phyloP scores from a whole-genome alignment of 1,140 invertebrate species.

The Rhagoletis zephyria region DNA sequence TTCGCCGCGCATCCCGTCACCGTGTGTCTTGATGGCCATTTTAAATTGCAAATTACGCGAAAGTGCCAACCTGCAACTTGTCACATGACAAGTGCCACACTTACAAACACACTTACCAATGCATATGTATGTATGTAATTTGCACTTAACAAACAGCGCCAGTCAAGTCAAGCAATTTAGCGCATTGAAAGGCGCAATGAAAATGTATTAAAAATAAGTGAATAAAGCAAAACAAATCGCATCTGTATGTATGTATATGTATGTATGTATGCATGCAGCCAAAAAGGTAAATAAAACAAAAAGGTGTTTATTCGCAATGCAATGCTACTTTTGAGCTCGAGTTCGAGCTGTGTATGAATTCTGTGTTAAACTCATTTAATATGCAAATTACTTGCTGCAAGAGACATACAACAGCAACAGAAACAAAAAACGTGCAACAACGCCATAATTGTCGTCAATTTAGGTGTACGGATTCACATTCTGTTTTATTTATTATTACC shows the following conservation, averaged over 20 bases:
- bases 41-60: conserved; percentile 44
- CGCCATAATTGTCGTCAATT: neutral
- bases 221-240: conserved; percentile 6
- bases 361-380: conserved; percentile 39
- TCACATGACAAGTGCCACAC: conserved; percentile 42
- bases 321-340: neutral
- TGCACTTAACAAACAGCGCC: conserved; percentile 26
- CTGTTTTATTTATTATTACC: neutral
- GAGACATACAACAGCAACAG: too few relatives aligned
- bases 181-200: conserved; percentile 17
- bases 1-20: neutral
- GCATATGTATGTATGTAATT: conserved; percentile 36
- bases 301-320: neutral
- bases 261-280: neutral
- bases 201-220: neutral
- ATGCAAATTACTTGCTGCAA: conserved; percentile 28
- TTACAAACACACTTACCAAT: conserved; percentile 10
- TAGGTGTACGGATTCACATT: conserved; percentile 20
- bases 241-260: neutral
- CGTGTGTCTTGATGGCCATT: conserved; percentile 18
- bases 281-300: neutral
- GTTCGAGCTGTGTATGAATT: neutral
- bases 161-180: conserved; percentile 34
- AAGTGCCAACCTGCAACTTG: conserved; percentile 43
- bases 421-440: neutral